Percentiles rank a stretch among this genome's conserved stretches.
Conservation (phyloP, 2,797 vertebrate genomes). For the Enteromius thamalakanensis region DNA sequence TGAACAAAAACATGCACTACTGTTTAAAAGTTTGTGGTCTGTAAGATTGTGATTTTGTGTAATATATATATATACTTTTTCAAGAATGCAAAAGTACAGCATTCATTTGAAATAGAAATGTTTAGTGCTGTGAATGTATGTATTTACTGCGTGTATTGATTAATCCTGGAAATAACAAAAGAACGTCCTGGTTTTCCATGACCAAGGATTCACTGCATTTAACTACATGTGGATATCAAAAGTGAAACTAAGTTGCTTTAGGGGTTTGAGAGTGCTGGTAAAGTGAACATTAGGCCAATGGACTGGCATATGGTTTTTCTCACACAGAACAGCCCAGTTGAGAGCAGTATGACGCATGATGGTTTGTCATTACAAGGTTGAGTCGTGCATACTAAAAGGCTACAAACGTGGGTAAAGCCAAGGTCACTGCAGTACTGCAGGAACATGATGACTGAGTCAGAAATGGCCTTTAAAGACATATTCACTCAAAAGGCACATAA, state of each 20-base stretch:
- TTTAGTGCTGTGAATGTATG: no score
- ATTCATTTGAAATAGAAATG: neutral
- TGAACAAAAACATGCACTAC: neutral
- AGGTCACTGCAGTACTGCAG: constrained; percentile 26
- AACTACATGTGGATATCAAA: neutral
- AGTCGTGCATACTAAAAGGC: constrained; percentile 23
- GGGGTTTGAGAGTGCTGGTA: neutral
- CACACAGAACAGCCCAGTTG: neutral
- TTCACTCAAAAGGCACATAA: constrained; percentile 29
- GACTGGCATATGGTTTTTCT: constrained; percentile 20
- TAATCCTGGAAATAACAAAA: neutral
- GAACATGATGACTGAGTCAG: constrained; percentile 39
- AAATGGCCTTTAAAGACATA: constrained; percentile 34
- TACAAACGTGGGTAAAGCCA: constrained; percentile 24
- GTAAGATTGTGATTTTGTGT: neutral
- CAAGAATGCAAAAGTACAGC: neutral
- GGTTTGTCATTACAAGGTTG: constrained; percentile 28
- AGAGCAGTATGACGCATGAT: constrained; percentile 8
- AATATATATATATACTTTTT: neutral
- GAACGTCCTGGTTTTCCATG: neutral
- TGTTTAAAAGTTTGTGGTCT: neutral
- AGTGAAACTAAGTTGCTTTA: neutral
- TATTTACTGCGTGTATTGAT: no score
- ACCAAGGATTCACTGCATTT: neutral
- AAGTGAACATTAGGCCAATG: neutral